Percentiles rank a stretch among this genome's conserved stretches.
Conservation (phyloP, 2,797 vertebrate genomes). For the Xerus rutilus region DNA sequence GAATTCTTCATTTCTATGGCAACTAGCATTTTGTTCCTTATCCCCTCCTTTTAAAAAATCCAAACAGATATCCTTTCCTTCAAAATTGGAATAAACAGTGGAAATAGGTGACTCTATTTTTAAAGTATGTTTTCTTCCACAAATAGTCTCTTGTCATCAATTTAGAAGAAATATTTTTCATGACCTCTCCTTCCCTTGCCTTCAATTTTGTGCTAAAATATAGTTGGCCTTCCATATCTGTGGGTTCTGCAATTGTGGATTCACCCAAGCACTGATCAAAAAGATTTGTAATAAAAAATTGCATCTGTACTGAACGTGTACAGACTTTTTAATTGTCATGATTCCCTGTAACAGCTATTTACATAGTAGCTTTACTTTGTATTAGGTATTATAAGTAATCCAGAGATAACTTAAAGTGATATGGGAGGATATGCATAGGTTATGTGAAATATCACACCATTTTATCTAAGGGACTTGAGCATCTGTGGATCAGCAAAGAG, state of each 20-base stretch:
- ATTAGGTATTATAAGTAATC: background rate
- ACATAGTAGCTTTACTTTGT: background rate
- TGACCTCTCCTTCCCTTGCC: background rate
- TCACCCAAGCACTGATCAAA: background rate
- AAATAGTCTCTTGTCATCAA: slow-evolving; percentile 16
- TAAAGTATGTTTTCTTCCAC: slow-evolving; percentile 42
- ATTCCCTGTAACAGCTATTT: background rate
- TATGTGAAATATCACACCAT: background rate
- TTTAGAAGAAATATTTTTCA: slow-evolving; percentile 13
- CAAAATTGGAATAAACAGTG: slow-evolving; percentile 48
- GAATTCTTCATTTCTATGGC: slow-evolving; percentile 62
- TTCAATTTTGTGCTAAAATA: slow-evolving; percentile 3
- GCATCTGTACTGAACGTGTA: background rate
- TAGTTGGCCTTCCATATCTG: background rate
- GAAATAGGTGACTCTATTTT: slow-evolving; percentile 61
- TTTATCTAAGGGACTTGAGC: background rate
- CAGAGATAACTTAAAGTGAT: background rate
- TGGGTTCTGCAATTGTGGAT: background rate
- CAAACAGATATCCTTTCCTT: slow-evolving; percentile 35
- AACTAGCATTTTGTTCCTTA: slow-evolving; percentile 22
- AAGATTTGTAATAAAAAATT: background rate
- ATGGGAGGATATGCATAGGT: background rate
- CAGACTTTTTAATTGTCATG: background rate
- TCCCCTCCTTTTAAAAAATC: slow-evolving; percentile 20
- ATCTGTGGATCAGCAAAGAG: background rate